Evolutionary conservation across 2,113 vertebrate genomes (phyloP), one percentile per base, ranked within the genome.

Genomic region (Calyptomena viridis): DNA sequence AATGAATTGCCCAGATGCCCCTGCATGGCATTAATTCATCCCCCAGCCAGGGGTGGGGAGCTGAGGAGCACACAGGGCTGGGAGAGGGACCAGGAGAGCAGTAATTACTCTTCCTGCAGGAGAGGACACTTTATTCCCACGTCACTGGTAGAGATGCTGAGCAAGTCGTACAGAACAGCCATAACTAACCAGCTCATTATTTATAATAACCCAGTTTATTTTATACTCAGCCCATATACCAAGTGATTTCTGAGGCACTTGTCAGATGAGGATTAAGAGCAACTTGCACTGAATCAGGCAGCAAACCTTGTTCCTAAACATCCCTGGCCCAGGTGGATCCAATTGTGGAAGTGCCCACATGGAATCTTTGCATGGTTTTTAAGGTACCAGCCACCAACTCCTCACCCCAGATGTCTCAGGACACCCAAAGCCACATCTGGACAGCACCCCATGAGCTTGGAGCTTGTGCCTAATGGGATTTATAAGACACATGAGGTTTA

Each of bases 161-260:
- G 90, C 79, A 64, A 72, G 92, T 87, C 18, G 49, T 72, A 89
- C 58, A 23, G 85, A 78, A 64, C 1, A 73, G 40, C 80, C 60
- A 44, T 37, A 87, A 87, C 72, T 33, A 93, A 91, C 85, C 85
- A 56, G 77, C 69, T 81, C 89, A 52, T 91, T 95, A 79, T 84
- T 95, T 75, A 79, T 79, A 89, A 94, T 20, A 82, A 85, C 67
- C 67, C 69, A 50, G 64, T 72, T 93, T 85, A 72, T 67, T 82
- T 59, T 33, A 28, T 9, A 3, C 58, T 75, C 71, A 40, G 30
- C 72, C 35, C 63, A 16, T 60, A 56, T n/a, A 78, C 64, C 81
- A 69, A n/a, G 39, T 66, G 9, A 83, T 77, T 90, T 81, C 68
- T 0, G 31, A 89, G 76, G 84, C 64, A 47, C 35, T 44, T 47